Percentiles rank a stretch among this genome's conserved stretches.
Evolutionary conservation across 2,888 invertebrate species (phyloP).

Genomic region (Trissolcus japonicus): DNA sequence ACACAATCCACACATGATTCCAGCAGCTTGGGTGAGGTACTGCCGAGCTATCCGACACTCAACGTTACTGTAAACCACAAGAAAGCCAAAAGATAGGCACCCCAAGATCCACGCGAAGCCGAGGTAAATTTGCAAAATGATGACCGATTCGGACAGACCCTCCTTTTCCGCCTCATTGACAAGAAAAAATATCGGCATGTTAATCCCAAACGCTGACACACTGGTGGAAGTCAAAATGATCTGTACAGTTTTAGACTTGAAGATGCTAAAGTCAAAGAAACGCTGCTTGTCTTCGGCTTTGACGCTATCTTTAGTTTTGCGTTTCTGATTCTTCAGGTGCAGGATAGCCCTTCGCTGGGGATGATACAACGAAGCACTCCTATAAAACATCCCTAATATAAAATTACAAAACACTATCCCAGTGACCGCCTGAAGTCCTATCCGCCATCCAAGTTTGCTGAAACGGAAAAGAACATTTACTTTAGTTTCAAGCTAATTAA

Average conservation of each 20-base stretch:
- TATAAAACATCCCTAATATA: constrained; percentile 90
- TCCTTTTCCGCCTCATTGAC: constrained; percentile 87
- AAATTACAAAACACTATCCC: constrained; percentile 89
- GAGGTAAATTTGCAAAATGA: constrained; percentile 84
- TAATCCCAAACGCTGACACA: constrained; percentile 88
- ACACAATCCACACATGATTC: constrained; percentile 86
- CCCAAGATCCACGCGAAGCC: constrained; percentile 91
- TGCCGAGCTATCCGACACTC: constrained; percentile 91
- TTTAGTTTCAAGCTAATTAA: not conserved
- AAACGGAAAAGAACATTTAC: not conserved
- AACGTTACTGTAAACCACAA: constrained; percentile 88
- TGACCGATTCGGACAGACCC: constrained; percentile 81
- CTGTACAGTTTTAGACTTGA: constrained; percentile 89
- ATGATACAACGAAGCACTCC: constrained; percentile 92
- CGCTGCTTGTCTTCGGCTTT: constrained; percentile 87
- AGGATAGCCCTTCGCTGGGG: constrained; percentile 91
- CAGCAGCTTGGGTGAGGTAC: constrained; percentile 88
- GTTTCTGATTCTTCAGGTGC: constrained; percentile 91
- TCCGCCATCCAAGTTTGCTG: constrained; percentile 88
- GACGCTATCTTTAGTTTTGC: constrained; percentile 88
- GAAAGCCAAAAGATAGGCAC: constrained; percentile 86
- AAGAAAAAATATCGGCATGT: constrained; percentile 90
- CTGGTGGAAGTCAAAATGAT: constrained; percentile 88
- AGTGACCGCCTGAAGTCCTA: constrained; percentile 91
- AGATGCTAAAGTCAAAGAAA: constrained; percentile 90